Conservation (phyloP, 2,888 invertebrate species). For the Chouioia cunea region DNA sequence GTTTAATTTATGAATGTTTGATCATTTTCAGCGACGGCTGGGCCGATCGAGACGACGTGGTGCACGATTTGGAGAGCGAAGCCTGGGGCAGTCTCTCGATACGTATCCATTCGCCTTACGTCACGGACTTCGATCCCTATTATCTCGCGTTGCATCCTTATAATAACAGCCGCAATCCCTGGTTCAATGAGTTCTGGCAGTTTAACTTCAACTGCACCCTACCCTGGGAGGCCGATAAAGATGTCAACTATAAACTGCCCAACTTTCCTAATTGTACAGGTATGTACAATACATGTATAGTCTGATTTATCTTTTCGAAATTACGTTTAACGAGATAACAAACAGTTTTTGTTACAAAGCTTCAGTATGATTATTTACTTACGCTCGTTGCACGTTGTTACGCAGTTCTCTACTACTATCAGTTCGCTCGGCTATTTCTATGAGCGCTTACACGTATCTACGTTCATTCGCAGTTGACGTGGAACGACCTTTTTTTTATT, state of each 20-base stretch:
- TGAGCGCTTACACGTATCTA: too few relatives aligned
- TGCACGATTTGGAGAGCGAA: constrained; percentile 75
- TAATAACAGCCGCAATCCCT: constrained; percentile 78
- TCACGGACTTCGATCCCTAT: constrained; percentile 75
- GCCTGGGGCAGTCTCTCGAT: constrained; percentile 81
- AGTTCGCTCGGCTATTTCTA: too few relatives aligned
- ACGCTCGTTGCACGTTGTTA: too few relatives aligned
- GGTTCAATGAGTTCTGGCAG: constrained; percentile 85
- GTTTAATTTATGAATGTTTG: neutral
- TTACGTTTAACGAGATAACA: too few relatives aligned
- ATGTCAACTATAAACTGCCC: constrained; percentile 26
- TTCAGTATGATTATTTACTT: too few relatives aligned
- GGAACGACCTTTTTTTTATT: too few relatives aligned
- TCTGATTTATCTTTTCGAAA: neutral
- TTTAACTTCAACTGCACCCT: constrained; percentile 76
- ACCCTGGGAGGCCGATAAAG: constrained; percentile 43
- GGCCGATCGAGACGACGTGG: constrained; percentile 82
- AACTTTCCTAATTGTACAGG: constrained; percentile 45
- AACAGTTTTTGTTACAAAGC: too few relatives aligned
- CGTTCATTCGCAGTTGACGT: too few relatives aligned
- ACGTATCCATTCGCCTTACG: constrained; percentile 80
- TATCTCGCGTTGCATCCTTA: constrained; percentile 77
- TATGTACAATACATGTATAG: constrained; percentile 7
- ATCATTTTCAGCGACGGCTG: constrained; percentile 77
- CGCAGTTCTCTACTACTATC: too few relatives aligned